Evolutionary conservation across 2,797 vertebrate genomes (phyloP).

Genomic region (Brachyrhaphis roseni): DNA sequence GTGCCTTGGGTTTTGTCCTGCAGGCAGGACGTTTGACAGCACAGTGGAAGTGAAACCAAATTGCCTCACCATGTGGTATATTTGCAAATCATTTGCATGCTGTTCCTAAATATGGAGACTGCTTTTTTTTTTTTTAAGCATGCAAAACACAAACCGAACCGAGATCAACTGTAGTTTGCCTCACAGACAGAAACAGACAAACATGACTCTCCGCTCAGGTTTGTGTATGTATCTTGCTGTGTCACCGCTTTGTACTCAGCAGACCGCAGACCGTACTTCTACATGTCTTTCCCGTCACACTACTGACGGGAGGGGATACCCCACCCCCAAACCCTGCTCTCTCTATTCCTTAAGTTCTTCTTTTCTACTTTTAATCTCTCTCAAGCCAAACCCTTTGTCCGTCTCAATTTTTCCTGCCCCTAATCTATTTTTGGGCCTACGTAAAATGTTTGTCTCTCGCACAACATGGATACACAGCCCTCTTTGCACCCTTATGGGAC

Average conservation of each 20-base stretch:
- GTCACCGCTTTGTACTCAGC: constrained; percentile 44
- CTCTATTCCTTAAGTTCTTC: background rate
- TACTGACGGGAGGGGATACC: constrained; percentile 40
- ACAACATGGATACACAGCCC: constrained; percentile 10
- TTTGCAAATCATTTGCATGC: constrained; percentile 45
- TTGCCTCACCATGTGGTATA: constrained; percentile 11
- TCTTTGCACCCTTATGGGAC: constrained; percentile 34
- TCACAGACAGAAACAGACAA: constrained; percentile 7
- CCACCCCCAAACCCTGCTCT: background rate
- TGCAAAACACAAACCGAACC: background rate
- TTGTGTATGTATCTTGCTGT: constrained; percentile 33
- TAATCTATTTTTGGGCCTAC: constrained; percentile 38
- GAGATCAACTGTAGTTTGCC: background rate
- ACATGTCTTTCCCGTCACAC: constrained; percentile 48
- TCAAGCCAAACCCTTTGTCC: constrained; percentile 3
- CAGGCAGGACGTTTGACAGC: background rate
- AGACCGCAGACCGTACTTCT: constrained; percentile 53
- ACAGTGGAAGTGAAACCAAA: constrained; percentile 52
- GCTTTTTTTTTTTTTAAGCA: background rate
- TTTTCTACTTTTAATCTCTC: constrained; percentile 36
- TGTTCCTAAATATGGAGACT: constrained; percentile 4
- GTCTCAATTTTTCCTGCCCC: constrained; percentile 37
- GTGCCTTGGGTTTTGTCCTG: constrained; percentile 9
- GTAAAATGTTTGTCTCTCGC: constrained; percentile 37
- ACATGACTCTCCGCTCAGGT: constrained; percentile 30